Percentiles rank a stretch among this genome's conserved stretches.
phyloP scores from a whole-genome alignment of 2,797 vertebrate species.

The Pampus argenteus region DNA sequence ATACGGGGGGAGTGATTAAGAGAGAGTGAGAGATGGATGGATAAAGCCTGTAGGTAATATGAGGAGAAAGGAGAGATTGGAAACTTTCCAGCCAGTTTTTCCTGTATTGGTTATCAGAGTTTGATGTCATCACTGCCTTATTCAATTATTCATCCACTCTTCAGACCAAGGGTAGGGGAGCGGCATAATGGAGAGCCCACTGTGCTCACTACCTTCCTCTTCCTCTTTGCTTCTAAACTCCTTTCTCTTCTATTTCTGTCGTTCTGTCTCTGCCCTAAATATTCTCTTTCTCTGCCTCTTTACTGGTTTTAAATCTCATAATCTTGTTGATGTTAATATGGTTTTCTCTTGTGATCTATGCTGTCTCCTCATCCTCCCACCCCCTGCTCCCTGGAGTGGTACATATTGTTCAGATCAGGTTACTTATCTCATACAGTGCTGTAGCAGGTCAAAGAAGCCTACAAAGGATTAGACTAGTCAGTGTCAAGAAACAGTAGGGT shows the following conservation, averaged over 20 bases:
- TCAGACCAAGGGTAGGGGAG: slow-evolving; percentile 47
- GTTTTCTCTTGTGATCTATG: slow-evolving; percentile 23
- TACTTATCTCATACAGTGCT: slow-evolving; percentile 64
- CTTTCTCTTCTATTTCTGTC: slow-evolving; percentile 9
- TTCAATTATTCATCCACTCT: slow-evolving; percentile 84
- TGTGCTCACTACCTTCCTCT: slow-evolving; percentile 23
- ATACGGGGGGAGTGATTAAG: slow-evolving; percentile 1
- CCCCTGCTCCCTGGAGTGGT: slow-evolving; percentile 51
- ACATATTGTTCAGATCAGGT: slow-evolving; percentile 71
- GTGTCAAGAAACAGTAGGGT: background rate
- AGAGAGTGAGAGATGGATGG: slow-evolving; percentile 38
- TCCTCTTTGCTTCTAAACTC: background rate
- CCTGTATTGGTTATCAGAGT: slow-evolving; percentile 63
- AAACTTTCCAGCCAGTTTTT: slow-evolving; percentile 69
- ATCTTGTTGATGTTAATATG: slow-evolving; percentile 25
- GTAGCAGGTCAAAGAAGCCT: slow-evolving; percentile 33
- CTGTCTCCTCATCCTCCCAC: slow-evolving; percentile 14
- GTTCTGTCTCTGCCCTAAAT: background rate
- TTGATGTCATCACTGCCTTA: slow-evolving; percentile 82
- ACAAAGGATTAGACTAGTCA: slow-evolving; percentile 12
- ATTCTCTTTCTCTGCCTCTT: background rate
- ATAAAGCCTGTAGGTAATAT: slow-evolving; percentile 55
- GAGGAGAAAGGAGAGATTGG: slow-evolving; percentile 63
- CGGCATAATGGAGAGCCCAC: slow-evolving; percentile 47
- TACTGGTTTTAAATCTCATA: slow-evolving; percentile 32